Evolutionary conservation across 2,888 invertebrate genomes (phyloP).

Genomic region (Torymus texanus): DNA sequence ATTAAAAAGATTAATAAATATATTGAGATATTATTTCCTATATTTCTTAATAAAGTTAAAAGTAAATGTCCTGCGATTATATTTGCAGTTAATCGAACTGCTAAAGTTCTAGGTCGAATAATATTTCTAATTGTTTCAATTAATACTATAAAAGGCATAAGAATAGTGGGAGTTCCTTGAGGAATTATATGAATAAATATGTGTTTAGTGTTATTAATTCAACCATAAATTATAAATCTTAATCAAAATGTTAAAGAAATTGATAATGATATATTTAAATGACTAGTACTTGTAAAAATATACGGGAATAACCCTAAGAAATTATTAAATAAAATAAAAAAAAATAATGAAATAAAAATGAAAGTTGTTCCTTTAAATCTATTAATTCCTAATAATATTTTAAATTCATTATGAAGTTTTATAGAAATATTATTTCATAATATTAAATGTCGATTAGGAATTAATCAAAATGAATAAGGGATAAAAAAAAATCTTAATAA

Average conservation of each 20-base stretch:
- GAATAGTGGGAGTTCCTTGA: conserved; percentile 78
- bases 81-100: conserved; percentile 84
- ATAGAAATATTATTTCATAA: too few species aligned
- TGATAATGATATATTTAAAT: conserved; percentile 79
- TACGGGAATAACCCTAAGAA: conserved; percentile 83
- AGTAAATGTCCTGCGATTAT: conserved; percentile 86
- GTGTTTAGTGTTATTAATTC: conserved; percentile 79
- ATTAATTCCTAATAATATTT: conserved; percentile 77
- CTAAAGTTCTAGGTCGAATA: conserved; percentile 83
- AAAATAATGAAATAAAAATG: conserved; percentile 78
- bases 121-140: conserved; percentile 86
- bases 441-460: too few species aligned
- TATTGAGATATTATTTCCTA: too few species aligned
- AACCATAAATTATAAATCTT: conserved; percentile 81
- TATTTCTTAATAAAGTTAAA: too few species aligned
- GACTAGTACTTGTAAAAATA: conserved; percentile 84
- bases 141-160: conserved; percentile 85
- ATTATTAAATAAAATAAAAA: conserved; percentile 82
- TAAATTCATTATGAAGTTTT: conserved; percentile 76
- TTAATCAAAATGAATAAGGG: too few species aligned
- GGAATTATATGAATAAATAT: conserved; percentile 84
- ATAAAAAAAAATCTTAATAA: too few species aligned
- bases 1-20: too few species aligned
- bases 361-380: too few species aligned
- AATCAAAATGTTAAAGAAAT: conserved; percentile 81